Evolutionary conservation across 2,113 vertebrate species (phyloP).

Genomic region (Emydocephalus ijimae): DNA sequence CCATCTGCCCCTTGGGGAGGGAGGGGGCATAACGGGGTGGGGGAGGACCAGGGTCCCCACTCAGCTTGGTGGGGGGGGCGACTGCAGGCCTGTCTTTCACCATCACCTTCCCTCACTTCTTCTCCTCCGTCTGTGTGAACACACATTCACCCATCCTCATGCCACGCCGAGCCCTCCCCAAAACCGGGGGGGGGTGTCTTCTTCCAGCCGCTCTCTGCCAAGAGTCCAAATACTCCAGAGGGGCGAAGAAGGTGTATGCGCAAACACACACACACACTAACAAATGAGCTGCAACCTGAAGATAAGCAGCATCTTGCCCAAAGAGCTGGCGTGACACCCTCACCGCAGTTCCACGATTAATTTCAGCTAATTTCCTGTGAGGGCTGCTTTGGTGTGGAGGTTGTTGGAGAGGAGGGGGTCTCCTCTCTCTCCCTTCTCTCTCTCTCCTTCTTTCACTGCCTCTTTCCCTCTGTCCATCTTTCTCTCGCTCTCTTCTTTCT

Average conservation of each 20-base stretch:
- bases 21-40: background rate
- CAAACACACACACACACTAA: background rate
- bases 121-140: too few species aligned
- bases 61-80: background rate
- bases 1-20: background rate
- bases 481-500: too few species aligned
- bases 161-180: background rate
- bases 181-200: background rate
- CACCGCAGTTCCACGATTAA: conserved; percentile 60
- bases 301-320: conserved; percentile 28
- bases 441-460: conserved; percentile 3
- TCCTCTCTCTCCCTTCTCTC: background rate
- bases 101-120: background rate
- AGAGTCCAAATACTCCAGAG: background rate
- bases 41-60: background rate
- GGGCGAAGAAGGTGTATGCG: too few species aligned
- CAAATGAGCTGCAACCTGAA: background rate
- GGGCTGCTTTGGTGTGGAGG: conserved; percentile 50
- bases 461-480: too few species aligned
- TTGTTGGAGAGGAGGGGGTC: background rate
- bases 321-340: conserved; percentile 49
- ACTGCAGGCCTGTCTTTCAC: background rate
- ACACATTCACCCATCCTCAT: background rate
- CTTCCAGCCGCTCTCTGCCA: background rate
- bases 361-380: conserved; percentile 69